Evolutionary conservation across 2,797 vertebrate genomes (phyloP), one percentile per base, ranked within the genome.

Genomic region (Bradypodion ventrale): DNA sequence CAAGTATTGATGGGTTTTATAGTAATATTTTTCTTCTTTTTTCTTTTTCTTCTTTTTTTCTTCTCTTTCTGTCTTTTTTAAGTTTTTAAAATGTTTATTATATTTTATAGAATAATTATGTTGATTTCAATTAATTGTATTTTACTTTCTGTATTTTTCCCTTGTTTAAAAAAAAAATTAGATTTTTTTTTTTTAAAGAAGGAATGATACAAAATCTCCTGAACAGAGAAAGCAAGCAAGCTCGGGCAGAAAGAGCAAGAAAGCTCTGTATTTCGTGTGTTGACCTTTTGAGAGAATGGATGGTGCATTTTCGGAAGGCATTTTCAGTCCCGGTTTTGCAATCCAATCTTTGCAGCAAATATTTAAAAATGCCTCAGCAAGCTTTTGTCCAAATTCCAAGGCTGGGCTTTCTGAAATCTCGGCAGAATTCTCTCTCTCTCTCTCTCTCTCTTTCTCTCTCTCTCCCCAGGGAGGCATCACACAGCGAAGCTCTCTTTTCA

Each of bases 401-500:
- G 69, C 23, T 1, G 4, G 78, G 79, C 87, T 94, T 69, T 74
- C 91, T 93, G 86, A 94, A 91, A 92, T 93, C 93, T 93, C 91
- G 92, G 90, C 87, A 93, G 92, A 81, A 92, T 85, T 88, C n/a
- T n/a, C n/a, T n/a, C n/a, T n/a, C n/a, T n/a, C n/a, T n/a, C n/a
- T n/a, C n/a, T 80, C 25, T 27, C 21, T 63, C 62, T 66, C 63
- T 66, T 63, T 66, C 23, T 69, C 40, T 69, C 86, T 89, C 79
- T 87, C 89, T 93, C 93, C 93, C 75, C n/a, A 0, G 86, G 94
- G 89, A 92, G 83, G 78, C 84, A 89, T 75, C 88, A 85, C 63
- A 70, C 85, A 90, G 90, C 94, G 92, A 56, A 93, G 69, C 52
- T 70, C 90, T 94, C 93, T 85, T 49, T 93, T 95, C 92, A 95